Evolutionary conservation across 2,888 invertebrate genomes (phyloP), one percentile per base, ranked within the genome.

Genomic region (Ornithoptera priamus): DNA sequence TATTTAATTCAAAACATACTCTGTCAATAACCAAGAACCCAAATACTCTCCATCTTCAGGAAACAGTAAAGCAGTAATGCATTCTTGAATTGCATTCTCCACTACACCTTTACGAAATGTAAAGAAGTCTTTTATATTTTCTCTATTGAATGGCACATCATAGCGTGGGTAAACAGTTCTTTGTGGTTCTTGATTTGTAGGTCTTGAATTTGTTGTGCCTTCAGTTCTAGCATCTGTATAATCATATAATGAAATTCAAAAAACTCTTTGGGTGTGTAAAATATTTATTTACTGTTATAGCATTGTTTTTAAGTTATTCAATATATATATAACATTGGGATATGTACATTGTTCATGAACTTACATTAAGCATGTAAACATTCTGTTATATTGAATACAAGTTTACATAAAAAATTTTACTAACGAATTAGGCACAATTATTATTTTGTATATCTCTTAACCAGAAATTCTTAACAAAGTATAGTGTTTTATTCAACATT

Each of bases 21-120:
- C 97, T 42, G 97, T 97, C 50, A 97, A 87, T 68, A 97, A 90
- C 96, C 97, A 97, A 58, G 95, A 94, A 57, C 96, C 96, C 70
- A 95, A 83, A 66, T 96, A 88, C 73, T 94, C 94, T 42, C 96
- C 96, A 86, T 96, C 96, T 72, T 94, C 94, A 64, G 94, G 93
- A 70, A 95, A 94, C 70, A 96, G 82, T 57, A 96, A 84, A 20
- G 90, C 93, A 1, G 94, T 93, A 62, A 94, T 94, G 78, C 96
- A 95, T 78, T 96, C 96, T 68, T 94, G 93, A 58, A 96, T 93
- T 4, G 97, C 97, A 74, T 93, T 93, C 75, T 96, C 95, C 17
- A 97, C 94, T 18, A 96, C 95, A 36, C 95, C 96, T 75, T 95
- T 95, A 71, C 97, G 93, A 80, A 95, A 95, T 56, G 95, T 95